Evolutionary conservation across 2,113 vertebrate genomes (phyloP).

Genomic region (Anolis sagrei): DNA sequence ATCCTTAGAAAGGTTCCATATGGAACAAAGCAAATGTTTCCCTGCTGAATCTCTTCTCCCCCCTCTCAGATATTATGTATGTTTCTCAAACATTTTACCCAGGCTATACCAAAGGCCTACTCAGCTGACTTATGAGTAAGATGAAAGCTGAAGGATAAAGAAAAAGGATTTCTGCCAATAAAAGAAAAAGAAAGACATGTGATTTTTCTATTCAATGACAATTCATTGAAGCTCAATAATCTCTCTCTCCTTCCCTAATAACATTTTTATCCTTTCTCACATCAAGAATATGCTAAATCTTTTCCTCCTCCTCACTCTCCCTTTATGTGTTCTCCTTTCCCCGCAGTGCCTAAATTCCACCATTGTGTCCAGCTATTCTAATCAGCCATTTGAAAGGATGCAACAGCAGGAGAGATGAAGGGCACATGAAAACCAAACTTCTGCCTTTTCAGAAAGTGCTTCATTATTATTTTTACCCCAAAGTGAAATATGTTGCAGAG

Average conservation of each 20-base stretch:
- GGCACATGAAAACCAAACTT: background rate
- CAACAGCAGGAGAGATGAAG: slow-evolving; percentile 13
- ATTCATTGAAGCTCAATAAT: background rate
- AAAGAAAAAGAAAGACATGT: background rate
- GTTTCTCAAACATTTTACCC: background rate
- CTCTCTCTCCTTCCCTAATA: slow-evolving; percentile 8
- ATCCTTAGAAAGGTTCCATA: no score
- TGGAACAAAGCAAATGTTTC: no score
- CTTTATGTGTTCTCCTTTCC: slow-evolving; percentile 14
- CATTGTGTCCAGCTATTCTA: background rate
- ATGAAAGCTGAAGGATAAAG: background rate
- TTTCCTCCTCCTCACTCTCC: background rate
- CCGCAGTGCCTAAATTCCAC: slow-evolving; percentile 23
- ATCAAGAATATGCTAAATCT: slow-evolving; percentile 23
- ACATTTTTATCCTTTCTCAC: slow-evolving; percentile 10
- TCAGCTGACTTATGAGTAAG: background rate
- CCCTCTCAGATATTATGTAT: background rate
- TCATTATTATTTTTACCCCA: slow-evolving; percentile 4
- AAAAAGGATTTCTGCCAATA: background rate
- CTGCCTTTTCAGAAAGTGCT: slow-evolving; percentile 5
- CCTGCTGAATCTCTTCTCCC: background rate
- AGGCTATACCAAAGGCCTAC: background rate
- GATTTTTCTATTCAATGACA: slow-evolving; percentile 2
- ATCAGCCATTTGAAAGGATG: slow-evolving; percentile 19
- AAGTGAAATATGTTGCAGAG: background rate